A percentile compares a stretch with the other conserved stretches of the same genome.
These are phyloP conservation scores for Parnassius glacialis DNA, from an alignment of 2,888 invertebrate genomes.

Conservation along the genomic window DNA sequence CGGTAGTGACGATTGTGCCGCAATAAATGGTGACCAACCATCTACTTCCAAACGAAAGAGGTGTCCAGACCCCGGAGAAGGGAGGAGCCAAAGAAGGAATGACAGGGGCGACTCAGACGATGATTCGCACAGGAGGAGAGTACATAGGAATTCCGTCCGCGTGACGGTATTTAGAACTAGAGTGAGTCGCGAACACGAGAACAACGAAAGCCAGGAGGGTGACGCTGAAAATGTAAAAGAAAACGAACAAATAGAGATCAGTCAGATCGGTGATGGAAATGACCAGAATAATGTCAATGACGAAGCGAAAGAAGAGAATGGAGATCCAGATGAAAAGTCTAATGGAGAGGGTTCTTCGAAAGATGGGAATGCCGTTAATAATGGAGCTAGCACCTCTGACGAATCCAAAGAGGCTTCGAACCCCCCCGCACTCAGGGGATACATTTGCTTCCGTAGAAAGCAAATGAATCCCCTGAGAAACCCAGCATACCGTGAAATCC, in stretches of 20 bases:
- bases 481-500: slow-evolving; percentile 28
- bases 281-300: not conserved
- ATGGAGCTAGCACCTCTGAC: slow-evolving; percentile 30
- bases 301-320: not conserved
- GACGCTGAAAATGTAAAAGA: not conserved
- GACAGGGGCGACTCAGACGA: slow-evolving; percentile 7
- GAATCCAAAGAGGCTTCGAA: not conserved
- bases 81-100: not conserved
- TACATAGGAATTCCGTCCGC: not conserved
- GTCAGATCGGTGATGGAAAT: not conserved
- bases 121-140: not conserved
- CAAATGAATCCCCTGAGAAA: slow-evolving; percentile 18
- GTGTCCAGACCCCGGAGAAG: not conserved
- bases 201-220: not conserved
- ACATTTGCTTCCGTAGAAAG: slow-evolving; percentile 34
- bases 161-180: too few species aligned
- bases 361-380: slow-evolving; percentile 19
- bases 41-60: slow-evolving; percentile 12
- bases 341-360: not conserved
- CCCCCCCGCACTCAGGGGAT: slow-evolving; percentile 1
- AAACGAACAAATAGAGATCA: not conserved
- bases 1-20: slow-evolving; percentile 1
- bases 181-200: too few species aligned
- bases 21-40: not conserved
- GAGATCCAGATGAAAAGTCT: not conserved